Base-by-base conservation (phyloP, 2,888 invertebrate genomes). In the Lasioglossum malachurum region DNA sequence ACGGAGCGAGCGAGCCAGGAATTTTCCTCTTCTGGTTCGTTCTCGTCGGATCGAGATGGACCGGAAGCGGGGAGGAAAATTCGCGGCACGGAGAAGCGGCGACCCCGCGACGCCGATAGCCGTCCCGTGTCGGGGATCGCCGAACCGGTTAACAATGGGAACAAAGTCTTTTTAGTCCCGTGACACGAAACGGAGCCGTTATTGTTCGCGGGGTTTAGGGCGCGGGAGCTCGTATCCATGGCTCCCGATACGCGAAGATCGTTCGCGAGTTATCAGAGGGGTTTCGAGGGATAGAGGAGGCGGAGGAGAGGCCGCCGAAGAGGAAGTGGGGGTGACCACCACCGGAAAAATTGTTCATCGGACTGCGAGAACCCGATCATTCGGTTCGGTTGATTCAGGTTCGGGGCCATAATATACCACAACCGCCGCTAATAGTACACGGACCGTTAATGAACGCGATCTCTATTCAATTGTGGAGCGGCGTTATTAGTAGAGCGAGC, bases 381-480 rank as follows among this genome's bases (percentile, higher is more conserved):
- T 81, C 77, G 82, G 86, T 75, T 86, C 89, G 87, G 83, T 77
- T 83, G 87, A 84, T 82, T 84, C 90, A 85, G 88, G 38, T 71
- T 88, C 83, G 83, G 84, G 67, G 44, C 81, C 67, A 80, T 82
- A 87, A 83, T 85, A 88, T 79, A 78, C 82, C 86, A 80, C 84
- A 83, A 86, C 88, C 90, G 89, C 86, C 80, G 89, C 89, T 90
- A 88, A 88, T 88, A 81, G 91, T 85, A 82, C 86, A 87, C 78
- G 86, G 86, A 78, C 85, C 88, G 89, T 89, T 90, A 90, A 90
- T 91, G 89, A 90, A 90, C 91, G 89, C 85, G 90, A 89, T 91
- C 86, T 88, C 89, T 88, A 91, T 90, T 90, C 90, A 87, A 91
- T 91, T 91, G 91, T 90, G 88, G 91, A 88, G 79, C 87, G 84